These are phyloP conservation scores for Heterotilapia buettikoferi DNA, from an alignment of 2,113 vertebrate genomes.

Conservation along the genomic window DNA sequence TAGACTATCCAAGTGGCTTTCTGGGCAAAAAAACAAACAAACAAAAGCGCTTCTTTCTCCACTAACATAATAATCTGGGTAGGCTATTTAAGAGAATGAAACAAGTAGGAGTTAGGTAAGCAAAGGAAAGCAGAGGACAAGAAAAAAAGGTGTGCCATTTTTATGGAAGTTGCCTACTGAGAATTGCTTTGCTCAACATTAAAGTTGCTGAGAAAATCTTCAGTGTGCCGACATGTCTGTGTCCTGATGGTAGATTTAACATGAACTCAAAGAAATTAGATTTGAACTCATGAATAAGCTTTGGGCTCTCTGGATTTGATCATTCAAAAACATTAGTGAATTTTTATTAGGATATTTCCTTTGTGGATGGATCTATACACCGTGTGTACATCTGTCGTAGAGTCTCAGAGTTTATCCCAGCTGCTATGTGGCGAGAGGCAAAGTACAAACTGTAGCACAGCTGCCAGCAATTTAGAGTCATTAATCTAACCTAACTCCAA, in stretches of 20 bases:
- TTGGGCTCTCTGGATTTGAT: background rate
- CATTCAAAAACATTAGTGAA: background rate
- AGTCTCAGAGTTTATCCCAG: background rate
- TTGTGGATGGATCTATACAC: background rate
- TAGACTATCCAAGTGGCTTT: background rate
- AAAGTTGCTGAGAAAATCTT: background rate
- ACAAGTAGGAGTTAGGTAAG: background rate
- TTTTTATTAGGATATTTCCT: background rate
- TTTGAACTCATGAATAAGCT: background rate
- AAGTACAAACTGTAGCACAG: background rate
- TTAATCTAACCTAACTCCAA: background rate
- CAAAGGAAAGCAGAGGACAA: background rate
- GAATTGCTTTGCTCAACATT: background rate
- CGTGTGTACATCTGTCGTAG: background rate
- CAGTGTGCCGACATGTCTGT: background rate
- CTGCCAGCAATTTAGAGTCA: background rate
- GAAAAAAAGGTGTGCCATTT: background rate
- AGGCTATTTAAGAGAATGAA: background rate
- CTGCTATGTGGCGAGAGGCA: background rate
- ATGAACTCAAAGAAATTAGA: background rate
- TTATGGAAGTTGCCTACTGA: background rate
- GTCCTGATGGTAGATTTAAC: background rate
- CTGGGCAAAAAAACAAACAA: background rate
- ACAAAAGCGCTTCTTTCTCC: background rate
- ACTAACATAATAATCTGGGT: background rate